phyloP scores from a whole-genome alignment of 2,113 vertebrate species.

The Hyperopisus bebe region DNA sequence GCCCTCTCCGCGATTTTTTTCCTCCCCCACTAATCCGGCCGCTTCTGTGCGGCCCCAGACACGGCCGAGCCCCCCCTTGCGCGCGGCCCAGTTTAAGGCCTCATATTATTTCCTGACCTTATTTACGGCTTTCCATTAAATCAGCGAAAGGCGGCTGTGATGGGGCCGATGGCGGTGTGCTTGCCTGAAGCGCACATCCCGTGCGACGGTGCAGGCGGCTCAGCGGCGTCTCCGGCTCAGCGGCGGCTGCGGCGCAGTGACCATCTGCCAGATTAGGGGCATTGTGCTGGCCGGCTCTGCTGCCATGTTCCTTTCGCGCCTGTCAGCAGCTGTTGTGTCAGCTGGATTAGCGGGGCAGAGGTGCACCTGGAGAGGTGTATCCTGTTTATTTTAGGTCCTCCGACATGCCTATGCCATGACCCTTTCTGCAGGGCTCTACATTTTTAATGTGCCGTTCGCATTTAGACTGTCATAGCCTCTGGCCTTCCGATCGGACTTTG shows the following conservation, averaged over 20 bases:
- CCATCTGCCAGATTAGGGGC: slow-evolving; percentile 23
- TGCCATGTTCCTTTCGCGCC: slow-evolving; percentile 8
- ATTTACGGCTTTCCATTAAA: neutral
- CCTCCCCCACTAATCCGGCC: neutral
- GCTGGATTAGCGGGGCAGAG: slow-evolving; percentile 17
- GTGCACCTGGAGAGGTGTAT: slow-evolving; percentile 18
- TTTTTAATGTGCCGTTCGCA: neutral
- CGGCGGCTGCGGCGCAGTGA: neutral
- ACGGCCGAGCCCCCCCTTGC: neutral
- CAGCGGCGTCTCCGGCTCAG: neutral
- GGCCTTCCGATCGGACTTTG: neutral
- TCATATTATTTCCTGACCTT: neutral
- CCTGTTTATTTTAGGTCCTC: slow-evolving; percentile 18
- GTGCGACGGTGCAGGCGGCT: neutral
- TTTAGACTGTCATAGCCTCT: neutral
- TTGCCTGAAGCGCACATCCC: neutral
- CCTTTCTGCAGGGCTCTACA: slow-evolving; percentile 8
- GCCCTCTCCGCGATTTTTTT: neutral
- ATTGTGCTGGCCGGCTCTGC: neutral
- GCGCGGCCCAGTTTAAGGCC: neutral
- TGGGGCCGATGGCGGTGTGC: neutral
- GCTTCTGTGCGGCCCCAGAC: neutral
- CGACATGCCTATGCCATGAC: neutral
- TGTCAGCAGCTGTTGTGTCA: slow-evolving; percentile 31
- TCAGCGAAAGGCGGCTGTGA: neutral